phyloP scores from a whole-genome alignment of 1,140 invertebrate species.

The Euwallacea fornicatus region DNA sequence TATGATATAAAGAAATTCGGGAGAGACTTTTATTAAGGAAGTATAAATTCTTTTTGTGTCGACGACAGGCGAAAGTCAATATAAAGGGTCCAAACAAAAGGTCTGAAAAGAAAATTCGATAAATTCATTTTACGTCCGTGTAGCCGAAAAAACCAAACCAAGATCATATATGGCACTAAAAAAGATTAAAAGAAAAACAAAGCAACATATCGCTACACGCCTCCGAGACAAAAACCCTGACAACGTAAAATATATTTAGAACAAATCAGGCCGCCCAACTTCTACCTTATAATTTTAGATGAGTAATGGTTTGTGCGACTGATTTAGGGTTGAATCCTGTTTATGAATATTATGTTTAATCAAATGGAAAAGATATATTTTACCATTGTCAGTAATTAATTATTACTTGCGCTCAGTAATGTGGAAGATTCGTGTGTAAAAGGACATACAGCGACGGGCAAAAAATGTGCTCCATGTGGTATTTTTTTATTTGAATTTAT shows the following conservation, averaged over 20 bases:
- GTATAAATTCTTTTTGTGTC: slow-evolving; percentile 28
- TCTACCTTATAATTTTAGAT: slow-evolving; percentile 31
- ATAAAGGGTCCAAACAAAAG: slow-evolving; percentile 28
- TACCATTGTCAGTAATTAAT: too few species aligned
- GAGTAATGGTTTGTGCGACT: slow-evolving; percentile 27
- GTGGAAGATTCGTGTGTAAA: too few species aligned
- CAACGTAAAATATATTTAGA: slow-evolving; percentile 36
- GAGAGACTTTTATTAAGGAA: slow-evolving; percentile 17
- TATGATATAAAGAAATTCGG: slow-evolving; percentile 12
- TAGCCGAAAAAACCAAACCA: slow-evolving; percentile 30
- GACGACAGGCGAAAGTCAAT: slow-evolving; percentile 30
- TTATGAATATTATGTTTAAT: background rate
- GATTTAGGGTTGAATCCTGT: slow-evolving; percentile 24
- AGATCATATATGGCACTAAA: slow-evolving; percentile 31
- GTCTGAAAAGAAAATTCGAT: slow-evolving; percentile 29
- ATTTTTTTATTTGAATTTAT: too few species aligned
- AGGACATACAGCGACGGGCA: too few species aligned
- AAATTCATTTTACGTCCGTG: slow-evolving; percentile 29
- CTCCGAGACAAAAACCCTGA: slow-evolving; percentile 33
- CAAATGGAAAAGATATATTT: too few species aligned
- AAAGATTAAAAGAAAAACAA: slow-evolving; percentile 38
- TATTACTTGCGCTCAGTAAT: too few species aligned
- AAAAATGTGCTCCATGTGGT: too few species aligned
- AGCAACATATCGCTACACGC: slow-evolving; percentile 34
- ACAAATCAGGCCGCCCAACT: slow-evolving; percentile 17